Evolutionary conservation across 2,113 vertebrate species (phyloP), one percentile per base, ranked within the genome.

Genomic region (Camelus bactrianus): DNA sequence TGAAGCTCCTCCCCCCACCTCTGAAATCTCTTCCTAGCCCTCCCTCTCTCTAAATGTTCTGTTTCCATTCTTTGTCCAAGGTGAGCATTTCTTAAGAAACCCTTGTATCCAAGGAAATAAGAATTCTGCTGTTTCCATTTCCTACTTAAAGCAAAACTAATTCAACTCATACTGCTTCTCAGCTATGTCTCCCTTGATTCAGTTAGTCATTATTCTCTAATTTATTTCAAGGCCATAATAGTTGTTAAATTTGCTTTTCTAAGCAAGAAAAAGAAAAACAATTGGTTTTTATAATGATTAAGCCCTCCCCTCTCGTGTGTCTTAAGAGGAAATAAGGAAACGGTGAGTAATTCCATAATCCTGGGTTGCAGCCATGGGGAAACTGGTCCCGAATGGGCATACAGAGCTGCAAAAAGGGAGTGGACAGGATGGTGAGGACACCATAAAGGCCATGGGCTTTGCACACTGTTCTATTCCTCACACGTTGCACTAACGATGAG

Each of bases 41-140:
- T 15, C 60, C 32, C 24, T 70, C 46, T 79, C 50, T 38, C 64
- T 11, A 83, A 86, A 42, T 38, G 6, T 50, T 70, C 30, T 65
- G 35, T 54, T 94, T 2, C 22, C n/a, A 58, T 62, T 75, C 32
- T 72, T 77, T 48, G 67, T 82, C 67, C 52, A 58, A 48, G 14
- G 4, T 48, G 65, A 89, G 19, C 16, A 84, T 86, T 91, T 60
- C 73, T 81, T 77, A 70, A 86, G n/a, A 64, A 93, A 38, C 13
- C 11, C 42, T 52, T 38, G 3, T 42, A 81, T 80, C 30, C 82
- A 65, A 64, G 42, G 56, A 79, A 97, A 94, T 35, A 48, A 17
- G 15, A 83, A 42, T 90, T 62, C 79, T 79, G 62, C 56, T 96
- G 96, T 92, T 92, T 16, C 46, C 30, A 95, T 92, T 88, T 94